Conservation (phyloP, 1,140 invertebrate genomes). For the Proales similis region DNA sequence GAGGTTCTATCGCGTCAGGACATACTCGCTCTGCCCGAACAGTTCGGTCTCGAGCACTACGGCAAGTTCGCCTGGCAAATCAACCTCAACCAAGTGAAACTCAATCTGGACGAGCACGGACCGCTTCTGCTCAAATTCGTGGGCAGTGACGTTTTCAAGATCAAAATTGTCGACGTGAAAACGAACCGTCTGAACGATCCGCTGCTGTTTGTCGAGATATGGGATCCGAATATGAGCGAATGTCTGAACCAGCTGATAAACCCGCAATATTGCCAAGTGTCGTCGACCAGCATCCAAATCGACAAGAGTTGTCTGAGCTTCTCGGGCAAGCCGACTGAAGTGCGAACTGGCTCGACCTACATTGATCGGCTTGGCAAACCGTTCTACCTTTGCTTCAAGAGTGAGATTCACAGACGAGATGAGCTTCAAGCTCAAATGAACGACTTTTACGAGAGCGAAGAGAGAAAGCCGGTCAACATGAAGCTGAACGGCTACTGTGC, state of each 20-base stretch:
- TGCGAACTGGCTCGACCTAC: background rate
- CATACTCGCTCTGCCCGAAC: background rate
- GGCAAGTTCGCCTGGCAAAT: slow-evolving; percentile 1
- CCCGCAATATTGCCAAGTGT: background rate
- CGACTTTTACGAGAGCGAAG: background rate
- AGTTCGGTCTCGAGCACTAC: background rate
- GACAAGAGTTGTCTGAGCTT: background rate
- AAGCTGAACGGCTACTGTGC: slow-evolving; percentile 1
- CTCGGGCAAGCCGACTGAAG: slow-evolving; percentile 7
- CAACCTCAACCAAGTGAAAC: background rate
- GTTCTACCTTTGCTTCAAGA: slow-evolving; percentile 17
- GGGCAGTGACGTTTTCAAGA: background rate
- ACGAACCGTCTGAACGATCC: too few species aligned
- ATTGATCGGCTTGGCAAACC: slow-evolving; percentile 13
- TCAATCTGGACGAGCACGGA: background rate
- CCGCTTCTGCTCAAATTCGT: background rate
- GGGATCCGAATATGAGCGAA: slow-evolving; percentile 1
- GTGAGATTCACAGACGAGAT: background rate
- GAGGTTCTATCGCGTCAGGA: background rate
- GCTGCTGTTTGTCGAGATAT: slow-evolving; percentile 9
- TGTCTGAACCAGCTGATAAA: background rate
- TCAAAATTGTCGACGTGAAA: background rate
- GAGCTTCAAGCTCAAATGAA: slow-evolving; percentile 3
- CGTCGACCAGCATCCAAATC: background rate
- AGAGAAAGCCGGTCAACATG: background rate